Evolutionary conservation across 1,140 invertebrate species (phyloP), one percentile per base, ranked within the genome.

Genomic region (Drosophila sp.): DNA sequence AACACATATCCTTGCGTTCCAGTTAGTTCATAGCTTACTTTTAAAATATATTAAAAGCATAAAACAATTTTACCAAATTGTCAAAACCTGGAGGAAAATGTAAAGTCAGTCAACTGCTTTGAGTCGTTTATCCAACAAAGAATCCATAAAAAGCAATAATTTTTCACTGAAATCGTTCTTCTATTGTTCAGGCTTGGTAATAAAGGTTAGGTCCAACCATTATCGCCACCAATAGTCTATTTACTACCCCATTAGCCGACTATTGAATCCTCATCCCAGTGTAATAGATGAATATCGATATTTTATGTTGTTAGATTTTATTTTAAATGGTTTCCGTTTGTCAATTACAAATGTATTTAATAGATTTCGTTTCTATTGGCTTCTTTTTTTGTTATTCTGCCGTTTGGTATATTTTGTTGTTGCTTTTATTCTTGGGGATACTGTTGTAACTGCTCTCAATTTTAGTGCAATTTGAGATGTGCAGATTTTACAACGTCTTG

Each of bases 311-410:
- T 87, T 87, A 79, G 71, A 82, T 87, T 87, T 87, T 87, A 87
- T 87, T 87, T 87, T 82, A 79, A 89, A 89, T 86, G 78, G 71
- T 78, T 86, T 86, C 76, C 72, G 58, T 78, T 72, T 72, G 76
- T 87, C 82, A 87, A 87, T 87, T 87, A 89, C 82, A 87, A 87
- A 87, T 87, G 82, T 87, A 82, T 87, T 87, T 87, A 80, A 87
- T 87, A 87, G 82, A 87, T 78, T 87, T 87, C 78, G 72, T 69
- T 62, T 57, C 18, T 63, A 38, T 65, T 73, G 21, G 21, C 36
- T 70, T 13, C 7, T 43, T 51, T 36, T n/a, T 18, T 36, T 16
- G 51, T 9, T 56, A 1, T 36, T 21, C 6, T 43, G 36, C 32
- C 80, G 54, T 38, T 38, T 74, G 56, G 57, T 61, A 48, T 46